Conservation (phyloP, 2,113 vertebrate genomes). For the Lepus europaeus region DNA sequence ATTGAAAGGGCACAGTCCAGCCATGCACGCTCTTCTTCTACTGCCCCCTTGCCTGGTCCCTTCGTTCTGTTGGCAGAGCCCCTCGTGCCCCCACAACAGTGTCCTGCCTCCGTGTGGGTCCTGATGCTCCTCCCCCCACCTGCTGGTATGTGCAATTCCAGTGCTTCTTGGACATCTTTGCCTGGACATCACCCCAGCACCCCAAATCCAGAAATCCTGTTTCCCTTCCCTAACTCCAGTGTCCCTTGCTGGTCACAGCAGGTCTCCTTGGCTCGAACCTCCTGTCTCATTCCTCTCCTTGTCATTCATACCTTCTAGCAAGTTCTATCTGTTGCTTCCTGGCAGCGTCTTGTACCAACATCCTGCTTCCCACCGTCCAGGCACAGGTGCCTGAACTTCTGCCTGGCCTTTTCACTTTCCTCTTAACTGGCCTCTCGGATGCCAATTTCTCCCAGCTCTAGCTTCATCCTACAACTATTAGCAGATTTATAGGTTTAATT, state of each 20-base stretch:
- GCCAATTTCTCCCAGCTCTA: not conserved
- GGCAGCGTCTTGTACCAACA: not conserved
- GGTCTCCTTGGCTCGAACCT: not conserved
- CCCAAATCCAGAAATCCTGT: not conserved
- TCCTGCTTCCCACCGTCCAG: not conserved
- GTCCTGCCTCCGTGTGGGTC: not conserved
- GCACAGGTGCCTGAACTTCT: not conserved
- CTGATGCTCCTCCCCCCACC: not conserved
- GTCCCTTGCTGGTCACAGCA: not conserved
- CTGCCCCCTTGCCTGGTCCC: no score
- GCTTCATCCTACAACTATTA: not conserved
- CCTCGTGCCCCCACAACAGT: not conserved
- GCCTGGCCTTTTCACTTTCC: not conserved
- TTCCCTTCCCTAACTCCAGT: not conserved
- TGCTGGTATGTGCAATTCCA: not conserved
- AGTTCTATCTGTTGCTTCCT: not conserved
- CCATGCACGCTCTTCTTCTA: not conserved
- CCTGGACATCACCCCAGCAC: not conserved
- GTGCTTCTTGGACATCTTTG: not conserved
- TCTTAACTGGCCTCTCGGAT: not conserved
- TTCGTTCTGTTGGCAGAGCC: fast-evolving
- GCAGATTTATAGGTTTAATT: conserved; percentile 66
- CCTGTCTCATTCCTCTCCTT: not conserved
- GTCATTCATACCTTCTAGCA: not conserved
- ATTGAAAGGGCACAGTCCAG: not conserved